Evolutionary conservation across 2,113 vertebrate genomes (phyloP).

Genomic region (Phylloscopus trochilus): DNA sequence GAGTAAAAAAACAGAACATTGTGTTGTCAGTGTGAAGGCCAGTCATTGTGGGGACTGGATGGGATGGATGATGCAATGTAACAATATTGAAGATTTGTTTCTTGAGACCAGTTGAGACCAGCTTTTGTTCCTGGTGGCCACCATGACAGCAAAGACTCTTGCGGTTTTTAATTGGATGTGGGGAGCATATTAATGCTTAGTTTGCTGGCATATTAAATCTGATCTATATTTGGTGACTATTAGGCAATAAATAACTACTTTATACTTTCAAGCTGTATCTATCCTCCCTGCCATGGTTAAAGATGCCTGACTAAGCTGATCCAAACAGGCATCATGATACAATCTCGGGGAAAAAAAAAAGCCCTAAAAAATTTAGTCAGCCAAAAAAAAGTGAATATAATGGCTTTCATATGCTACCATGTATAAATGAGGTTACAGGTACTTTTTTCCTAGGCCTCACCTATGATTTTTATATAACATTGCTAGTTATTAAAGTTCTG

Average conservation of each 20-base stretch:
- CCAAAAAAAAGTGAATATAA: background rate
- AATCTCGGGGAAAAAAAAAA: background rate
- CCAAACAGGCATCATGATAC: background rate
- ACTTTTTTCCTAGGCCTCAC: background rate
- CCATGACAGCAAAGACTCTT: background rate
- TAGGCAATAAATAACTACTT: background rate
- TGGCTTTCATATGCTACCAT: background rate
- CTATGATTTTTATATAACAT: background rate
- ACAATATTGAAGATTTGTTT: background rate
- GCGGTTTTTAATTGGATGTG: background rate
- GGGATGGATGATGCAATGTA: background rate
- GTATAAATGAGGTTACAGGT: background rate
- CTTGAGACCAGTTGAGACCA: background rate
- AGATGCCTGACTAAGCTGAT: background rate
- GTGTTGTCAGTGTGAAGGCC: accelerated
- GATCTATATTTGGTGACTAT: background rate
- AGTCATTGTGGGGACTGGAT: background rate
- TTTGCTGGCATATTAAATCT: background rate
- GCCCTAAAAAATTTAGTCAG: background rate
- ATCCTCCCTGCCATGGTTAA: background rate
- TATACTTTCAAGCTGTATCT: background rate
- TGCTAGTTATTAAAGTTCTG: background rate
- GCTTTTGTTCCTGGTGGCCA: background rate
- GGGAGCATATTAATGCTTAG: background rate
- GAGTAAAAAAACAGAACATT: background rate